Base-by-base conservation (phyloP, 2,797 vertebrate genomes). In the Phrynocephalus forsythii region DNA sequence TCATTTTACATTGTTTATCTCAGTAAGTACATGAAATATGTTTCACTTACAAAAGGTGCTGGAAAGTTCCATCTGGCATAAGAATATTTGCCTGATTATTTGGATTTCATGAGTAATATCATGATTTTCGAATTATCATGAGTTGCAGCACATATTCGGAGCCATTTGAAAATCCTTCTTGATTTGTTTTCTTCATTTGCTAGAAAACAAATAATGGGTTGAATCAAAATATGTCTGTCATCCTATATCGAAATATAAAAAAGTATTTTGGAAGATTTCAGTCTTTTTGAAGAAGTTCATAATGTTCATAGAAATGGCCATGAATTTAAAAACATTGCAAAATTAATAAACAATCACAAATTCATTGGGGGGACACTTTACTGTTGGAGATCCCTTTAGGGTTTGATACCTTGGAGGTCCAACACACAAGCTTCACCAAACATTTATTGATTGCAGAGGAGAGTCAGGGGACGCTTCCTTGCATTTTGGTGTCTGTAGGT, bases 1-100 rank as follows among this genome's bases (percentile, higher is more conserved):
- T n/a, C 82, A 82, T 84, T 90, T 90, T 81, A 50, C 50, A 81
- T 84, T 87, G 66, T 86, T 89, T 89, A 86, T 81, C 66, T 82
- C 71, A 71, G 28, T 28, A 30, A 67, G 75, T 86, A 50, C 1
- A 60, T 89, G 75, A 80, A 87, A 84, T 81, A 84, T n/a, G 26
- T 48, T 81, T 75, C 75, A 84, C 60, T 87, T 68, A 84, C 67
- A 28, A 72, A 86, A 83, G 73, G 28, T 86, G 63, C 80, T n/a
- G 56, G 80, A 87, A 69, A 77, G 81, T 63, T 67, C 44, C 13
- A 11, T 44, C 71, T n/a, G 30, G 69, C 78, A 68, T 33, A 26
- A 76, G 26, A 87, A 68, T 69, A 60, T 56, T 75, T 69, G 86
- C 75, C 6, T 85, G 11, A 33, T 52, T 24, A 71, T 75, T 84